Evolutionary conservation across 2,797 vertebrate genomes (phyloP).

Genomic region (Hypotaenidia philippensis): DNA sequence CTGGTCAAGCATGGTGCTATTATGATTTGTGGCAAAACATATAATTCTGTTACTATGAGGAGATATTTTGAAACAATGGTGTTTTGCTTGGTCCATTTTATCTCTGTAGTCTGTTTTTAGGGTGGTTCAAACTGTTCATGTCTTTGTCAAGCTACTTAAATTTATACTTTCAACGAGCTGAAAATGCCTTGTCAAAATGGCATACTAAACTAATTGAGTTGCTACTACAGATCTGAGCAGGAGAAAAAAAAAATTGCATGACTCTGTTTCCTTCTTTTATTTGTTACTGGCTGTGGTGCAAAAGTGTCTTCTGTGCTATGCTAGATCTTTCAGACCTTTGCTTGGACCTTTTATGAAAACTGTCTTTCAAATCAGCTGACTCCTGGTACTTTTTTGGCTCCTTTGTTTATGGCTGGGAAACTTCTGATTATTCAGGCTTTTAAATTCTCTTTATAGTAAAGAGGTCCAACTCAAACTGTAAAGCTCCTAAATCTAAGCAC

Average conservation of each 20-base stretch:
- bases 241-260: neutral
- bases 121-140: neutral
- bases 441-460: neutral
- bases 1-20: neutral
- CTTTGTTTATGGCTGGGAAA: neutral
- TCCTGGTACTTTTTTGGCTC: neutral
- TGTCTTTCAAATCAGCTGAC: conserved; percentile 23
- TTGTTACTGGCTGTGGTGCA: neutral
- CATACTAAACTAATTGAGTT: neutral
- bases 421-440: neutral
- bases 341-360: neutral
- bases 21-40: neutral
- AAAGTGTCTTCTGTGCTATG: neutral
- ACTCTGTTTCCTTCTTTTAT: neutral
- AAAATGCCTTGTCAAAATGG: neutral
- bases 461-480: neutral
- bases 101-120: neutral
- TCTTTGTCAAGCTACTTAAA: neutral
- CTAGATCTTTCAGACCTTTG: neutral
- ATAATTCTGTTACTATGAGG: neutral
- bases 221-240: neutral
- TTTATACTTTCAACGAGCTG: neutral
- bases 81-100: neutral
- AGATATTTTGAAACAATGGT: neutral
- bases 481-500: neutral